phyloP scores from a whole-genome alignment of 2,888 invertebrate species.

The Noctuana brunneofusca region DNA sequence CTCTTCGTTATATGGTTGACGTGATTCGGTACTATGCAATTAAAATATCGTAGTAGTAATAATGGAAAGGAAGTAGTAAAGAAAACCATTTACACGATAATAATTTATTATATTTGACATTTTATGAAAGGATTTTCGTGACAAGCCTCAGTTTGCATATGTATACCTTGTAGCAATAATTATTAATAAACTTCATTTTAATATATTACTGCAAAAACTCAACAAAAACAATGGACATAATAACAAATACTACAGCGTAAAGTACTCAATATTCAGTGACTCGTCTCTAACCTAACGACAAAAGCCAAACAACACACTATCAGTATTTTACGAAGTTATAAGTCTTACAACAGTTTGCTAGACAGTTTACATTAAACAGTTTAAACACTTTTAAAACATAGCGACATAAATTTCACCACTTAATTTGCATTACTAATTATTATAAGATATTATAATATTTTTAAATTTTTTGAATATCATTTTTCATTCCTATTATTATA shows the following conservation, averaged over 20 bases:
- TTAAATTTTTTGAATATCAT: slow-evolving; percentile 37
- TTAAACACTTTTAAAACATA: slow-evolving; percentile 40
- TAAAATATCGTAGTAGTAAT: too few species aligned
- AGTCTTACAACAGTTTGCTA: slow-evolving; percentile 48
- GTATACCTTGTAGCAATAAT: slow-evolving; percentile 74
- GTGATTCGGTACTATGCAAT: too few species aligned
- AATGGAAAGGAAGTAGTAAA: not conserved
- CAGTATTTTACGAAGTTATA: slow-evolving; percentile 53
- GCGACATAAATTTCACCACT: slow-evolving; percentile 37
- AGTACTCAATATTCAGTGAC: slow-evolving; percentile 66
- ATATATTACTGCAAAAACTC: slow-evolving; percentile 77
- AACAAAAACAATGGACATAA: slow-evolving; percentile 78
- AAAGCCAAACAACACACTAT: slow-evolving; percentile 66
- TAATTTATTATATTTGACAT: slow-evolving; percentile 82
- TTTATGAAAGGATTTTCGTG: slow-evolving; percentile 79
- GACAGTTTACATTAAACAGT: slow-evolving; percentile 36
- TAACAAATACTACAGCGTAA: slow-evolving; percentile 70
- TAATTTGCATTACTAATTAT: slow-evolving; percentile 38
- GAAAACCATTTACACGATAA: slow-evolving; percentile 53
- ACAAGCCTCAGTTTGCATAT: slow-evolving; percentile 80
- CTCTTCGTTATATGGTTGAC: too few species aligned
- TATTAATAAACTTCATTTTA: slow-evolving; percentile 73
- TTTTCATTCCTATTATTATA: slow-evolving; percentile 44
- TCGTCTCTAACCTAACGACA: slow-evolving; percentile 76
- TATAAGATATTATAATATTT: slow-evolving; percentile 40